Base-by-base conservation (phyloP, 2,888 invertebrate genomes). In the Pterostichus niger region DNA sequence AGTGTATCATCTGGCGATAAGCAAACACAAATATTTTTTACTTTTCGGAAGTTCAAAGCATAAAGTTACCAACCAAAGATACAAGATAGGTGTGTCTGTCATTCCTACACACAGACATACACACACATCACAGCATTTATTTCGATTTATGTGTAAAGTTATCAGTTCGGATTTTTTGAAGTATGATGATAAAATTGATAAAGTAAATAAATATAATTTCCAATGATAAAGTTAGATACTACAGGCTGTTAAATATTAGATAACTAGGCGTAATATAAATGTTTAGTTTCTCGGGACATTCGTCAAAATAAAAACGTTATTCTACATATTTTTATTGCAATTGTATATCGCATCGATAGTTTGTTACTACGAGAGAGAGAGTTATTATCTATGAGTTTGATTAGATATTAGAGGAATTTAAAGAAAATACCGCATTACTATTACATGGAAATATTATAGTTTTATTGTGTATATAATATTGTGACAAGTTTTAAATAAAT, bases 181-280 rank as follows among this genome's bases (percentile, higher is more conserved):
- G 59, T 59, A 59, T 11, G 56, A 78, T 54, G 78, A 78, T 78
- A 78, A 78, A 78, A 78, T 78, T 78, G 78, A 78, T 78, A 78
- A 61, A 61, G 49, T 78, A 78, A 78, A 78, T 78, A 78, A 78
- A 78, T 44, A 78, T 78, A 59, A 78, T 78, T 78, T 78, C 61
- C 40, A 78, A 46, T 17, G 78, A 78, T 78, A 78, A 77, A 77
- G 31, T 46, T 77, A 56, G 77, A 56, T 44, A 54, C 77, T 77
- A 78, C 75, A 44, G 46, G 59, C 11, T 13, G 78, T 61, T 78
- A 56, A 59, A 40, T 59, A 17, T 61, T 59, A 77, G 56, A 77
- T 54, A 77, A 40, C 56, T 49, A 49, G 44, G 17, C 15, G 17
- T 15, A 59, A 59, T 11, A 31, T 40, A 40, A 40, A 6, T 40